phyloP scores from a whole-genome alignment of 1,140 invertebrate species.

The Adoxophyes honmai region DNA sequence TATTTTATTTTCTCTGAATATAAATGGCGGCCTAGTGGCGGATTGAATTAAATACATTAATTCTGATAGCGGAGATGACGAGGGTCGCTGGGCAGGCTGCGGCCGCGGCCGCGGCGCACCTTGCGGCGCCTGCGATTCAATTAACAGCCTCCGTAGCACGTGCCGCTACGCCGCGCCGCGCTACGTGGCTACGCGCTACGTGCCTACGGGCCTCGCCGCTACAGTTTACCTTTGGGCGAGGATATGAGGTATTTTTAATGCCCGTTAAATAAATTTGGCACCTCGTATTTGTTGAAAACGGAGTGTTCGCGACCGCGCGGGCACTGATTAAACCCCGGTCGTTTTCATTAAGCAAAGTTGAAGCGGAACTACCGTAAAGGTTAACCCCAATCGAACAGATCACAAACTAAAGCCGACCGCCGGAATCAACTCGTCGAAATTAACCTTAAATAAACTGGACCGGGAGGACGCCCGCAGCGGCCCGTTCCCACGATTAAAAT shows the following conservation, averaged over 20 bases:
- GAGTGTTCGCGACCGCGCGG: neutral
- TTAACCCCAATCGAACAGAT: slow-evolving; percentile 29
- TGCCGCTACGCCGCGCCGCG: slow-evolving; percentile 29
- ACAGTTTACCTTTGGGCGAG: slow-evolving; percentile 8
- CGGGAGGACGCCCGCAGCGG: slow-evolving; percentile 28
- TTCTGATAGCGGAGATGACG: slow-evolving; percentile 4
- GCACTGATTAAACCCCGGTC: neutral
- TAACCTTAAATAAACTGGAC: slow-evolving; percentile 64
- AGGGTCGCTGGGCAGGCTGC: no score
- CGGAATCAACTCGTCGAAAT: slow-evolving; percentile 45
- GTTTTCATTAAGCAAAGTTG: slow-evolving; percentile 5
- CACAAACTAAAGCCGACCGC: slow-evolving; percentile 42
- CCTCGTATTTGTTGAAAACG: neutral
- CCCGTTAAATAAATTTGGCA: slow-evolving; percentile 1
- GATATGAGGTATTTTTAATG: slow-evolving; percentile 9
- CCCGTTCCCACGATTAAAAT: slow-evolving; percentile 67
- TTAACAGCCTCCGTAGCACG: slow-evolving; percentile 51
- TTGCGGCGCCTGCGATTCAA: slow-evolving; percentile 44
- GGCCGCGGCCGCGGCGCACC: slow-evolving; percentile 24
- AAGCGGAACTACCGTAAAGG: slow-evolving; percentile 15
- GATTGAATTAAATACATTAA: slow-evolving; percentile 21
- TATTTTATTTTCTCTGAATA: neutral
- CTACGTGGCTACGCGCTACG: slow-evolving; percentile 28
- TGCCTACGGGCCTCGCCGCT: slow-evolving; percentile 16
- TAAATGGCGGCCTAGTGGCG: slow-evolving; percentile 19